Percentiles rank a stretch among this genome's conserved stretches.
Conservation (phyloP, 92 coral and sea anemone species). For the Actinernus sp. region DNA sequence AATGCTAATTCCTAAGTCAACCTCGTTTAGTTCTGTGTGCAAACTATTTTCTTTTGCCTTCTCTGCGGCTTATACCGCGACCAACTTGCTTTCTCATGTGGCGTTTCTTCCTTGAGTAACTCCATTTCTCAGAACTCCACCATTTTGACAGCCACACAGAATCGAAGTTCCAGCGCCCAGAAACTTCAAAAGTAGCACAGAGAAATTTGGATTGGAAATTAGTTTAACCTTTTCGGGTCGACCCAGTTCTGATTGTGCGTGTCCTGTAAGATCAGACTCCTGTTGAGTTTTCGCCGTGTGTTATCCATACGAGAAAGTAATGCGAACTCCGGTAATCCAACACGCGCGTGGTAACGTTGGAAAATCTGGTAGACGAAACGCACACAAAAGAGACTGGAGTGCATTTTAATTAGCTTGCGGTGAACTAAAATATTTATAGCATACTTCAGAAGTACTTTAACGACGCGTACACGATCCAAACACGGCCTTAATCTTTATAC, state of each 20-base stretch:
- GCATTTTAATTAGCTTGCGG: slow-evolving; percentile 1
- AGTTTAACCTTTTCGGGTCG: no score
- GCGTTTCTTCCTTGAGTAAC: no score
- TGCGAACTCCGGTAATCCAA: not conserved
- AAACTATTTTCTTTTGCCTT: no score
- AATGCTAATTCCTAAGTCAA: no score
- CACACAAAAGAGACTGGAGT: not conserved
- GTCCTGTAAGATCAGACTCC: not conserved
- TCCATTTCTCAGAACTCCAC: no score
- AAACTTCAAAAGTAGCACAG: not conserved
- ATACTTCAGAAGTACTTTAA: not conserved
- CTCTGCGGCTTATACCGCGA: no score
- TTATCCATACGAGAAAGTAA: not conserved
- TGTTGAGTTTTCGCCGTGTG: not conserved
- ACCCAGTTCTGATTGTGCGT: no score
- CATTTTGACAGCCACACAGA: no score
- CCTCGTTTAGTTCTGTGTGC: no score
- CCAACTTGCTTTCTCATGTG: no score
- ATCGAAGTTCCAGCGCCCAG: not conserved
- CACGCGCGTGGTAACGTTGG: not conserved
- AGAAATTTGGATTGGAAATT: no score
- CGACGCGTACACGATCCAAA: not conserved
- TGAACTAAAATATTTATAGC: slow-evolving; percentile 1
- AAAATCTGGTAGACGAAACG: not conserved
- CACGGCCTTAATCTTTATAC: not conserved